Evolutionary conservation across 2,797 vertebrate genomes (phyloP).

Genomic region (Erpetoichthys calabaricus): DNA sequence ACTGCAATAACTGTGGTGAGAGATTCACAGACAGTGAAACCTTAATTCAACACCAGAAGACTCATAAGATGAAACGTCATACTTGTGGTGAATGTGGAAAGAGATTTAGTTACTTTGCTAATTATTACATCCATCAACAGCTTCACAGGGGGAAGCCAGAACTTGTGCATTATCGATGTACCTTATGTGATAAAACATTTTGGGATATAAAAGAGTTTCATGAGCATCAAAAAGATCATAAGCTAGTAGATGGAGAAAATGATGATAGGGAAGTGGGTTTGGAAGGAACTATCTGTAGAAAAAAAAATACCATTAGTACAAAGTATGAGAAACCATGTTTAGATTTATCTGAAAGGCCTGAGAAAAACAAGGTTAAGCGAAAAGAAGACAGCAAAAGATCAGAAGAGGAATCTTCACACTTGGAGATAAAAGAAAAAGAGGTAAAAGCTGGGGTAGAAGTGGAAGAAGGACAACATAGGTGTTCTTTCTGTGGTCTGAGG

Average conservation of each 20-base stretch:
- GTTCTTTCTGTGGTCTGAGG: neutral
- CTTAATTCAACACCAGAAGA: neutral
- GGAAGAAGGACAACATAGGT: neutral
- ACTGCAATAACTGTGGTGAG: neutral
- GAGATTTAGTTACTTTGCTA: neutral
- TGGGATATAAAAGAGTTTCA: neutral
- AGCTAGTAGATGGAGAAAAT: too few species aligned
- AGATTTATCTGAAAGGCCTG: too few species aligned
- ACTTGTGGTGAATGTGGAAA: neutral
- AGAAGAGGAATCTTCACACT: too few species aligned
- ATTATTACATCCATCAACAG: neutral
- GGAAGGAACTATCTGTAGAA: too few species aligned
- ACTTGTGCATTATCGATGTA: neutral
- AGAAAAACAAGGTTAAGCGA: too few species aligned
- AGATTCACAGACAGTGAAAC: neutral
- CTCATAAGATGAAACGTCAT: neutral
- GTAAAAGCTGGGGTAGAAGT: too few species aligned
- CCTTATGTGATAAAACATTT: neutral
- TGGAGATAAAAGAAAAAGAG: too few species aligned
- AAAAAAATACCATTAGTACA: too few species aligned
- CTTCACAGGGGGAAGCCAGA: neutral
- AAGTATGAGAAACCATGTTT: too few species aligned
- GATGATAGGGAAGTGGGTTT: too few species aligned
- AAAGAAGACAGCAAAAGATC: too few species aligned
- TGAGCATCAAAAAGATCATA: neutral